Evolutionary conservation across 2,113 vertebrate genomes (phyloP).

Genomic region (Callocephalon fimbriatum): DNA sequence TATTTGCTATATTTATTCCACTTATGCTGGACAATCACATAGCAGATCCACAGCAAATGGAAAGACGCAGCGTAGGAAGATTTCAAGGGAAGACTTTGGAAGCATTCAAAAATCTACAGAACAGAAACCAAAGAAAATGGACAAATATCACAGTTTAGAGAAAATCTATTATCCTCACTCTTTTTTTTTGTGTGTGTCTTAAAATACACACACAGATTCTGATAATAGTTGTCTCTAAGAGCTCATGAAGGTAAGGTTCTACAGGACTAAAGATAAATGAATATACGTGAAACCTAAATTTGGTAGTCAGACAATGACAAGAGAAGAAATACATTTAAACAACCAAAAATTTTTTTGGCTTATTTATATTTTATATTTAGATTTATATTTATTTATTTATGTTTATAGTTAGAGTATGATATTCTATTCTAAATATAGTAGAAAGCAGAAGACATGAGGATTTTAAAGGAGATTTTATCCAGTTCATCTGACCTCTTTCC

Average conservation of each 20-base stretch:
- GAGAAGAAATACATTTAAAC: not conserved
- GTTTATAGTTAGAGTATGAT: not conserved
- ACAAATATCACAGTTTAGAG: not conserved
- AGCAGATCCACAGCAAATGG: not conserved
- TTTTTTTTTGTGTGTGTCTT: not conserved
- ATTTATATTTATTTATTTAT: not conserved
- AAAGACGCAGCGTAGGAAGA: not conserved
- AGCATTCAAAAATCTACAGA: not conserved
- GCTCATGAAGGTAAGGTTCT: not conserved
- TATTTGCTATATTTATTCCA: not conserved
- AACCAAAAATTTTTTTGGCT: not conserved
- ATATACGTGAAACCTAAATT: not conserved
- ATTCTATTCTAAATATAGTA: not conserved
- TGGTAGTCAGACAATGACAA: not conserved
- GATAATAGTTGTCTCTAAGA: not conserved
- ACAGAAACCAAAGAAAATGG: not conserved
- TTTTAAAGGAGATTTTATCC: not conserved
- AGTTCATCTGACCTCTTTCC: not conserved
- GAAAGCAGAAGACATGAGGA: not conserved
- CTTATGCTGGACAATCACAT: not conserved
- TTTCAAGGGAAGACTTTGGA: not conserved
- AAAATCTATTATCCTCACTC: not conserved
- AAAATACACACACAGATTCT: not conserved
- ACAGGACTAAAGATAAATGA: not conserved
- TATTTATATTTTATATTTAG: not conserved